A percentile compares a stretch with the other conserved stretches of the same genome.
Evolutionary conservation across 2,113 vertebrate species (phyloP).

Genomic region (Perca fluviatilis): DNA sequence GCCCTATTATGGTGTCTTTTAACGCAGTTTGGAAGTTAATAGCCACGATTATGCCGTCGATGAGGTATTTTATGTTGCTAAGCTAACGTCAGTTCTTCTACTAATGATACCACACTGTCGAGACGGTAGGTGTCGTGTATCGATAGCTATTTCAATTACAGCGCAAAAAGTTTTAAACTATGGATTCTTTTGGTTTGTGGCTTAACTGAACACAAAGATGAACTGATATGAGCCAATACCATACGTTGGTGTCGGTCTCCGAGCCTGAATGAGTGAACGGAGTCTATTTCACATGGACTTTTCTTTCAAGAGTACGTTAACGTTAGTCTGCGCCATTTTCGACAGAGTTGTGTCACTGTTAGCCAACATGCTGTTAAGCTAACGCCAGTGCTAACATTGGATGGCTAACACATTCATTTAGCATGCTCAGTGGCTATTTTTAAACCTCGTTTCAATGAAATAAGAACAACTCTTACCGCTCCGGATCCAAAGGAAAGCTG

Average conservation of each 20-base stretch:
- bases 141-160: constrained; percentile 62
- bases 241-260: neutral
- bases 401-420: constrained; percentile 57
- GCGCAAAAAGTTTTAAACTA: constrained; percentile 59
- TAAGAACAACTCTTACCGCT: constrained; percentile 81
- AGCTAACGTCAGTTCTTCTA: neutral
- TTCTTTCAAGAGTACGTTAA: constrained; percentile 54
- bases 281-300: constrained; percentile 56
- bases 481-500: constrained; percentile 85
- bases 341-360: constrained; percentile 73
- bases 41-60: neutral
- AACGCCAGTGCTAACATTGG: constrained; percentile 61
- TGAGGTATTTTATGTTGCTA: neutral
- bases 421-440: constrained; percentile 37
- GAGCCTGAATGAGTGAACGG: neutral
- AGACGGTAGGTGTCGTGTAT: constrained; percentile 48
- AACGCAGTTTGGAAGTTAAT: neutral
- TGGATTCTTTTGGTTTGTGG: neutral
- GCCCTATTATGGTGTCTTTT: no score
- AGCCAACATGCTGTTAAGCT: constrained; percentile 74
- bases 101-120: constrained; percentile 8
- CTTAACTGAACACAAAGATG: neutral
- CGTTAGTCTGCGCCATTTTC: constrained; percentile 83
- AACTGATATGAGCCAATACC: rapidly evolving
- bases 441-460: neutral